These are phyloP conservation scores for Squalus acanthias DNA, from an alignment of 2,797 vertebrate species.

Conservation along the genomic window DNA sequence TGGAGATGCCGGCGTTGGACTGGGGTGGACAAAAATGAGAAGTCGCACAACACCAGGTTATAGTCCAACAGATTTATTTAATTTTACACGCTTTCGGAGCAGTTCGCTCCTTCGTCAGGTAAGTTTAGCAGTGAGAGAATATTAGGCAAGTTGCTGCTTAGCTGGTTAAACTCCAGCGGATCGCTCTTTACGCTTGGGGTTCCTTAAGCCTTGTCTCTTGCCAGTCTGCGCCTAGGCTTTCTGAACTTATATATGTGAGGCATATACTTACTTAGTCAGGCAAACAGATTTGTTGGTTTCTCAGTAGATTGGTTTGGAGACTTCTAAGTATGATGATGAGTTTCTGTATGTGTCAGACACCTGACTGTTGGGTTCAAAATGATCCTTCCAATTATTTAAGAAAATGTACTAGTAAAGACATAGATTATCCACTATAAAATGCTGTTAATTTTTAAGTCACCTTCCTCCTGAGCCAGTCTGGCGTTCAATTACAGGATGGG, in stretches of 20 bases:
- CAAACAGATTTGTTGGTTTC: background rate
- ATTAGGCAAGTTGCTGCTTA: background rate
- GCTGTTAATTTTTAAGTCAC: background rate
- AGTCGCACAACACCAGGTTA: too few species aligned
- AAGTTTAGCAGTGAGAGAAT: too few species aligned
- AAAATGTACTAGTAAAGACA: background rate
- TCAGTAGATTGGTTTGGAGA: background rate
- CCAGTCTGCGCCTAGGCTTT: background rate
- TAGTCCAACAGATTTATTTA: too few species aligned
- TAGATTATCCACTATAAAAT: background rate
- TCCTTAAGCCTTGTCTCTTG: background rate
- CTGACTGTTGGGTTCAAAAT: background rate
- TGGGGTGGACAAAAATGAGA: too few species aligned
- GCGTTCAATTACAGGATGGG: too few species aligned
- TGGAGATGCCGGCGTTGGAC: too few species aligned
- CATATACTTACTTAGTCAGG: background rate
- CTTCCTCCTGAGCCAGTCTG: background rate
- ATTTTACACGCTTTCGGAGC: too few species aligned
- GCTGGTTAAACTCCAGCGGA: background rate
- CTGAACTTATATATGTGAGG: background rate
- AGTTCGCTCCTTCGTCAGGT: too few species aligned
- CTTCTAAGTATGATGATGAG: background rate
- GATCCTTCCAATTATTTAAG: background rate
- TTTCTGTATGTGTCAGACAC: background rate
- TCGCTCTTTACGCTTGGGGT: background rate